Conservation (phyloP, 2,888 invertebrate species). For the Dusona sp. region DNA sequence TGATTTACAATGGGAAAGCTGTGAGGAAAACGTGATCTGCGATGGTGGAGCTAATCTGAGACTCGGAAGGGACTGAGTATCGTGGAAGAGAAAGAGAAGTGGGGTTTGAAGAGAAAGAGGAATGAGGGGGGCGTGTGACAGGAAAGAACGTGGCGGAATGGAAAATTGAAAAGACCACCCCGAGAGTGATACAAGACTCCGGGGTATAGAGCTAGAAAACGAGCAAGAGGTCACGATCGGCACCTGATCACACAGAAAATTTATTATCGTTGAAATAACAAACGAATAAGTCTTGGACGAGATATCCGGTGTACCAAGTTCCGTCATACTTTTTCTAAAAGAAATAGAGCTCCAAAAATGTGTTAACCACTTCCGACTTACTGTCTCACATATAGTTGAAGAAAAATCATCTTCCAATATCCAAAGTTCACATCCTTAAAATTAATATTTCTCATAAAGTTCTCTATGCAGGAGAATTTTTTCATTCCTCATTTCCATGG, state of each 20-base stretch:
- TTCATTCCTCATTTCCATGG: background rate
- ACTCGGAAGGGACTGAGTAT: constrained; percentile 39
- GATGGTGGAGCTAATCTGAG: constrained; percentile 65
- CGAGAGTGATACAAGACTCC: constrained; percentile 54
- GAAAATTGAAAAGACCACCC: constrained; percentile 67
- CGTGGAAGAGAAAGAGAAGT: constrained; percentile 9
- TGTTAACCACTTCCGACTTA: background rate
- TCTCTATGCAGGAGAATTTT: background rate
- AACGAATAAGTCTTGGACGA: constrained; percentile 46
- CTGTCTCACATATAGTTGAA: background rate
- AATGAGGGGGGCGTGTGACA: constrained; percentile 46
- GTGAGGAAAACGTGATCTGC: constrained; percentile 70
- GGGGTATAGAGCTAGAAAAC: constrained; percentile 39
- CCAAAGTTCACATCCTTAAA: background rate
- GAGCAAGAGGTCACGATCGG: constrained; percentile 58
- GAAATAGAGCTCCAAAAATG: constrained; percentile 10
- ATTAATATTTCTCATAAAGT: background rate
- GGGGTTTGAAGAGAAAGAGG: constrained; percentile 19
- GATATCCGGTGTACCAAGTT: constrained; percentile 35
- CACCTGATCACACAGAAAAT: constrained; percentile 71
- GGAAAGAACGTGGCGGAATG: constrained; percentile 60
- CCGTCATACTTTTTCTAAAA: constrained; percentile 36
- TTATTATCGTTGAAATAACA: constrained; percentile 63
- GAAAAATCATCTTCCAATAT: background rate
- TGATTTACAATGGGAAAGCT: constrained; percentile 70